Percentiles rank a stretch among this genome's conserved stretches.
These are phyloP conservation scores for Calcarius lapponicus DNA, from an alignment of 2,797 vertebrate species.

Conservation along the genomic window DNA sequence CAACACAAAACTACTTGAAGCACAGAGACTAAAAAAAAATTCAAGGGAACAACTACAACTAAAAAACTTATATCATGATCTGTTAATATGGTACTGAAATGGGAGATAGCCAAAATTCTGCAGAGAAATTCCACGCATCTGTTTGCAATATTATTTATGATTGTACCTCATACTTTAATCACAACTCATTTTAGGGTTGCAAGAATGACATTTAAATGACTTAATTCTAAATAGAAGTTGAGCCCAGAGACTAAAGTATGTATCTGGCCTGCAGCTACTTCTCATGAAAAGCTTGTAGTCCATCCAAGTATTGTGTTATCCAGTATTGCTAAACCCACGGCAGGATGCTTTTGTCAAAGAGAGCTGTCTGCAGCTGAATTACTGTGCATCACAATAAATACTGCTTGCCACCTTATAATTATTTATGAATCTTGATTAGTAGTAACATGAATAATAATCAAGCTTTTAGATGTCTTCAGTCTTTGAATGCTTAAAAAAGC, in stretches of 20 bases:
- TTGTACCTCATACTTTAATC: not conserved
- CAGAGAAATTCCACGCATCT: not conserved
- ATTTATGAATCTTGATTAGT: not conserved
- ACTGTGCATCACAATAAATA: not conserved
- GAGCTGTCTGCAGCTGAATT: not conserved
- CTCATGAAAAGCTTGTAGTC: not conserved
- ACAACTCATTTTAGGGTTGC: not conserved
- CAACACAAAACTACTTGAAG: not conserved
- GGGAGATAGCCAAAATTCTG: not conserved
- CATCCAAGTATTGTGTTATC: not conserved
- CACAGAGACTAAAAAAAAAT: not conserved
- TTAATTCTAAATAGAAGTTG: not conserved
- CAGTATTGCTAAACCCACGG: not conserved
- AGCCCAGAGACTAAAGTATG: not conserved
- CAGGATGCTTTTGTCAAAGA: accelerated
- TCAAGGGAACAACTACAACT: not conserved
- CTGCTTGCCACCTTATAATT: not conserved
- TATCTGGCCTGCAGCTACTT: not conserved
- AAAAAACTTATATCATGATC: not conserved
- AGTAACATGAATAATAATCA: not conserved
- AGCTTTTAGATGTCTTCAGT: not conserved
- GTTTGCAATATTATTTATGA: not conserved
- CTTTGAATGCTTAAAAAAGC: not conserved
- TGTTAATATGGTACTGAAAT: not conserved
- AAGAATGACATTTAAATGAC: not conserved